phyloP scores from a whole-genome alignment of 2,888 invertebrate genomes.

The Brassicogethes aeneus region DNA sequence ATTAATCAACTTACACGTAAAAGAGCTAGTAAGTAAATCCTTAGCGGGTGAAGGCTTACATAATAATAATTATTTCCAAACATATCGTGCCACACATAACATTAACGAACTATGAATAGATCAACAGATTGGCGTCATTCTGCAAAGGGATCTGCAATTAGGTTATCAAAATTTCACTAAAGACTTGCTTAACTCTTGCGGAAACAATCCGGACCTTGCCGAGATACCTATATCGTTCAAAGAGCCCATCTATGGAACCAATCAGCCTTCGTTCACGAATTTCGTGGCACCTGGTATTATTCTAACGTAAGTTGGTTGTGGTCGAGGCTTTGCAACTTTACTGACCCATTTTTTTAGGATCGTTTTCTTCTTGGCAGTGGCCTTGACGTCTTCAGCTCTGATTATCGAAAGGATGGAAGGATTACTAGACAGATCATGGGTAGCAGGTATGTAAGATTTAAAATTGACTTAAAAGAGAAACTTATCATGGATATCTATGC shows the following conservation, averaged over 20 bases:
- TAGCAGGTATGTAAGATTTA: conserved; percentile 50
- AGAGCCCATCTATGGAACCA: conserved; percentile 80
- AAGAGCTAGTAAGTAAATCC: neutral
- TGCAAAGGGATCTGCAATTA: conserved; percentile 77
- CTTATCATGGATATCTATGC: no score
- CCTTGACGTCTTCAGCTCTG: conserved; percentile 83
- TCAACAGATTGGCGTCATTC: conserved; percentile 87
- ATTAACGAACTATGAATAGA: conserved; percentile 40
- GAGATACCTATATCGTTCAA: conserved; percentile 85
- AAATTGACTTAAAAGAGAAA: neutral
- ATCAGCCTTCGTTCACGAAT: conserved; percentile 87
- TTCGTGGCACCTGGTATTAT: conserved; percentile 95
- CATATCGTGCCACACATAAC: neutral
- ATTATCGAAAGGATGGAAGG: conserved; percentile 90
- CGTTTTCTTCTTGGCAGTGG: conserved; percentile 93
- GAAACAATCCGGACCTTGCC: conserved; percentile 76
- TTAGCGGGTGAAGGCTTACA: neutral
- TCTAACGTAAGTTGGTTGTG: conserved; percentile 60
- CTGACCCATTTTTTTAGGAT: conserved; percentile 53
- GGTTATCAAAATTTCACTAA: conserved; percentile 80
- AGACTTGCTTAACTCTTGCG: conserved; percentile 61
- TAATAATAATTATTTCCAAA: neutral
- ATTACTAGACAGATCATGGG: conserved; percentile 85
- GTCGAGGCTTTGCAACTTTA: neutral
- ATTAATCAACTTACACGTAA: neutral